Base-by-base conservation (phyloP, 2,888 invertebrate species). In the Microchrysa polita region DNA sequence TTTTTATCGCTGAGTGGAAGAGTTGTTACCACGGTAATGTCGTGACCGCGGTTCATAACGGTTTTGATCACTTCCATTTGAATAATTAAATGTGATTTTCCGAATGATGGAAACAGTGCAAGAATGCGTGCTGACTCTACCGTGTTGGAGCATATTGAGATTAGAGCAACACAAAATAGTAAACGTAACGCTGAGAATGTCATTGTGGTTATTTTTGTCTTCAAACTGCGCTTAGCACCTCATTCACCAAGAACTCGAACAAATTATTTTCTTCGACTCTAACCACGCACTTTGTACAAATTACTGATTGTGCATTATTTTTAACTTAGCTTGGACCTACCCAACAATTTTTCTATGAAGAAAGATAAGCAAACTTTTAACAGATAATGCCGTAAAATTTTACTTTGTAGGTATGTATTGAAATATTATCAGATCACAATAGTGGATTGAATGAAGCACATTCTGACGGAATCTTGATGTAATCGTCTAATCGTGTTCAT, bases 61-160 rank as follows among this genome's bases (percentile, higher is more conserved):
- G 79, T 77, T 72, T 80, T 80, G 67, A 79, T 79, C 2, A 81
- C 67, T 0, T 83, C 80, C 82, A 83, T 82, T 48, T 83, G 80
- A 0, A 83, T 80, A 18, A 84, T 82, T 18, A 83, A 69, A 79
- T 84, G 84, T 14, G 84, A 84, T 2, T 80, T 80, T 48, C 81
- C 80, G 69, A 80, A 79, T 14, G 82, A 82, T 57, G 83, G 82
- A 67, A 83, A 84, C 0, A 84, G 74, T 0, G 83, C 82, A 67
- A 84, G 75, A 55, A 84, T 81, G 74, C 40, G 40, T 12, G 69
- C 55, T 4, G 40, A 40, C 16, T 57, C 34, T n/a, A 7, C 42
- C 14, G 12, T 48, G 12, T 48, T 48, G 2, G 12, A 12, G 12
- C 48, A 48, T n/a, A 48, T 12, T n/a, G 48, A 5, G 10, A n/a